Conservation (phyloP, 2,888 invertebrate species). For the Tachina fera region DNA sequence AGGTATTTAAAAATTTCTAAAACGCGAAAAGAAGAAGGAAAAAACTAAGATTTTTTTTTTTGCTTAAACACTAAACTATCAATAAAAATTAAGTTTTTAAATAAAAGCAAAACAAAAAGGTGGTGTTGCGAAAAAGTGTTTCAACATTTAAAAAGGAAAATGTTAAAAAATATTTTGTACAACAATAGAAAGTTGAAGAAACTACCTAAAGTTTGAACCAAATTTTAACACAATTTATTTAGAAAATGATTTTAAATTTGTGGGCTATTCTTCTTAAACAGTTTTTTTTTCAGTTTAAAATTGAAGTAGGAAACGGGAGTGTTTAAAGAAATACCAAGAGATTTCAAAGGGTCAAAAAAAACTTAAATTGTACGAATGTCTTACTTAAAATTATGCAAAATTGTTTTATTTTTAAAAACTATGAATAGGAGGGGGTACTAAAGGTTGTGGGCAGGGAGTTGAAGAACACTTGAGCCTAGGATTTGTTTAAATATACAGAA, state of each 20-base stretch:
- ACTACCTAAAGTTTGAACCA: slow-evolving; percentile 8
- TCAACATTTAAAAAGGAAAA: slow-evolving; percentile 10
- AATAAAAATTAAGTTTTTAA: slow-evolving; percentile 4
- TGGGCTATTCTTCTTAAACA: slow-evolving; percentile 6
- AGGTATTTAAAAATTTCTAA: neutral
- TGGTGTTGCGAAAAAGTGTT: neutral
- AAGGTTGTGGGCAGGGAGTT: neutral
- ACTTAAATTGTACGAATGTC: slow-evolving; percentile 63
- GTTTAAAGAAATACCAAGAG: neutral
- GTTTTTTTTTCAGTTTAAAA: neutral
- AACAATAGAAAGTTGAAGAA: neutral
- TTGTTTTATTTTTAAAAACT: slow-evolving; percentile 18
- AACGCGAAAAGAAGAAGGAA: neutral
- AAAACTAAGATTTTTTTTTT: slow-evolving; percentile 3
- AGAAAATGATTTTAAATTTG: slow-evolving; percentile 14
- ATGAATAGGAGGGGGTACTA: slow-evolving; percentile 14
- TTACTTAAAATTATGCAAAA: slow-evolving; percentile 53
- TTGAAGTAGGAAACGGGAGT: neutral
- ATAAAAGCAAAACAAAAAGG: neutral
- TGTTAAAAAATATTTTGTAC: neutral
- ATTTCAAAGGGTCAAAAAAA: neutral
- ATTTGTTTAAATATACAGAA: slow-evolving; percentile 9
- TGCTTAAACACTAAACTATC: slow-evolving; percentile 37
- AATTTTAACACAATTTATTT: neutral
- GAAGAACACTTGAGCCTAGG: slow-evolving; percentile 52